Conservation (phyloP, 1,140 invertebrate genomes). For the Tribolium castaneum region DNA sequence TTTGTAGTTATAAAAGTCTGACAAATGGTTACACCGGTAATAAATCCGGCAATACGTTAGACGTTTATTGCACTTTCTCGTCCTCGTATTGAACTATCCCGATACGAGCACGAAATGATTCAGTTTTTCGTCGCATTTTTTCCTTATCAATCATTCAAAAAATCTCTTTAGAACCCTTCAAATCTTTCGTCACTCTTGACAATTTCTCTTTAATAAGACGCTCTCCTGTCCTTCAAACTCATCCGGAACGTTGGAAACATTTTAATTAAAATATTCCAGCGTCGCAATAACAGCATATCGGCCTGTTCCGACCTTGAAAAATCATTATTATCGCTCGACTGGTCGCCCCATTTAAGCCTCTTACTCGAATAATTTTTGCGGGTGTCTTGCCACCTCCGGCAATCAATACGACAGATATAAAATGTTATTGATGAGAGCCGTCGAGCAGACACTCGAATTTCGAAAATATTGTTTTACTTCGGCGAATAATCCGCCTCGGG, state of each 20-base stretch:
- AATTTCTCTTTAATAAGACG: neutral
- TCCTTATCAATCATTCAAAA: neutral
- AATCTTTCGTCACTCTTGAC: neutral
- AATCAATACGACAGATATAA: conserved; percentile 51
- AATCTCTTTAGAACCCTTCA: neutral
- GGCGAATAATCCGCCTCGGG: neutral
- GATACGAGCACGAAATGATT: neutral
- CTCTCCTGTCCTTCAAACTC: neutral
- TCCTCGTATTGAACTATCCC: neutral
- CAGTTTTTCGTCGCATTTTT: neutral
- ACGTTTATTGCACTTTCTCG: neutral
- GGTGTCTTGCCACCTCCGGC: conserved; percentile 36
- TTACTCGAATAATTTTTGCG: neutral
- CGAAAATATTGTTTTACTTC: conserved; percentile 33
- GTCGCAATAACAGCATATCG: neutral
- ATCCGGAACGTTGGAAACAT: neutral
- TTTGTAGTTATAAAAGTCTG: neutral
- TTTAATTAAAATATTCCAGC: neutral
- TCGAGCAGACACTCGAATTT: conserved; percentile 30
- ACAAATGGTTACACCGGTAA: neutral
- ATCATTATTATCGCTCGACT: neutral
- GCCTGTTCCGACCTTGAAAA: neutral
- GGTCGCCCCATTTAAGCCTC: neutral
- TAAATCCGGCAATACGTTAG: neutral
- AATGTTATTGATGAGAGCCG: conserved; percentile 46